These are phyloP conservation scores for Corythoichthys haematopterus DNA, from an alignment of 2,113 vertebrate species.

Conservation along the genomic window DNA sequence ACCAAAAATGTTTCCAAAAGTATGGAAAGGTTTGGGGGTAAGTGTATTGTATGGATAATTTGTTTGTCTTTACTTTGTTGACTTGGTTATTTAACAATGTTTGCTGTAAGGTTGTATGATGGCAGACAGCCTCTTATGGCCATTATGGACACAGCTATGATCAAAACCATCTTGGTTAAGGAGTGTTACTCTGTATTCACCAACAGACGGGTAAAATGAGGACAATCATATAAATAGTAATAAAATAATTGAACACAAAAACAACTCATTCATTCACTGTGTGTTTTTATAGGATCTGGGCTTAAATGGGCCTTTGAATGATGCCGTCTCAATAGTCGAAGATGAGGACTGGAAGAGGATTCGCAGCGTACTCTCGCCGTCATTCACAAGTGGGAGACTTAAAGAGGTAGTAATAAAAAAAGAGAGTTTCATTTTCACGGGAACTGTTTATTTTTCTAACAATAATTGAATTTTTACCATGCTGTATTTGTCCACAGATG, in stretches of 20 bases:
- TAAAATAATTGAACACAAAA: background rate
- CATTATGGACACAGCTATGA: conserved; percentile 62
- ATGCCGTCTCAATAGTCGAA: conserved; percentile 48
- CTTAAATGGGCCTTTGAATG: conserved; percentile 50
- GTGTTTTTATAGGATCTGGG: conserved; percentile 44
- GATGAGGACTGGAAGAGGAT: conserved; percentile 80
- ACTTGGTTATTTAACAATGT: background rate
- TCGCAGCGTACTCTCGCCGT: conserved; percentile 74
- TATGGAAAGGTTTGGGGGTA: conserved; percentile 74
- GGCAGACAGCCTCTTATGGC: conserved; percentile 63
- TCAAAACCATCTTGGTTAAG: conserved; percentile 70
- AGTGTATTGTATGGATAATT: conserved; percentile 29
- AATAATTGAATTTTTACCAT: background rate
- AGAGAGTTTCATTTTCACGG: background rate
- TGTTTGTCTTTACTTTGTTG: background rate
- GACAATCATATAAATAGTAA: too few species aligned
- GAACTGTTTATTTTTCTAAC: background rate
- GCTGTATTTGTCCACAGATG: conserved; percentile 70
- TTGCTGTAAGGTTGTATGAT: conserved; percentile 57
- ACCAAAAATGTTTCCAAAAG: conserved; percentile 65
- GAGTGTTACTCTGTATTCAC: conserved; percentile 68
- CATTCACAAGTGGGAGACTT: conserved; percentile 81
- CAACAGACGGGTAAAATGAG: conserved; percentile 55
- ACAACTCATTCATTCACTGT: background rate
- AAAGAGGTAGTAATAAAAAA: conserved; percentile 71